Conservation (phyloP, 2,797 vertebrate species). For the Spinus pinus region DNA sequence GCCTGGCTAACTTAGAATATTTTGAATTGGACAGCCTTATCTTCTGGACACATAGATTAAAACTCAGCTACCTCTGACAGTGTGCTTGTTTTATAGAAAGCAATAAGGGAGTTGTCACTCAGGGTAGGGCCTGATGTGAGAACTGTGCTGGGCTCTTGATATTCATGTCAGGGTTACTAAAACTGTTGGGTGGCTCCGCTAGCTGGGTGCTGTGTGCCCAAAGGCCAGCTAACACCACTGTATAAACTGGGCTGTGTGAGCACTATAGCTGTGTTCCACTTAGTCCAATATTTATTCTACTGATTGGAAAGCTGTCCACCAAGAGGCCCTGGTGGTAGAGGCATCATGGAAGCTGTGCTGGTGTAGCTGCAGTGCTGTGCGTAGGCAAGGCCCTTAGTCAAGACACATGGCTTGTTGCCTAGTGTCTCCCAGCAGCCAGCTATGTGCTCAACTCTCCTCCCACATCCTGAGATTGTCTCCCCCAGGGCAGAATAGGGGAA, state of each 20-base stretch:
- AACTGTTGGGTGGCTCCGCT: background rate
- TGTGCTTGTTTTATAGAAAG: background rate
- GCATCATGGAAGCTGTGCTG: conserved; percentile 10
- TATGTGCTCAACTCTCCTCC: conserved; percentile 53
- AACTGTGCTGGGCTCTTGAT: rapidly evolving
- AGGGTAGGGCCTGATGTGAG: background rate
- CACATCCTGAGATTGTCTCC: conserved; percentile 67
- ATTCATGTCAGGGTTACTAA: background rate
- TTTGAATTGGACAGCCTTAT: background rate
- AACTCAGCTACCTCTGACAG: background rate
- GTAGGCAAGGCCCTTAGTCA: conserved; percentile 53
- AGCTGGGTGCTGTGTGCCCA: background rate
- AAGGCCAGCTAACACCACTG: background rate
- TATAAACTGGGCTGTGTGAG: background rate
- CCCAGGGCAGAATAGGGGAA: conserved; percentile 64
- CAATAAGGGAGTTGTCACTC: background rate
- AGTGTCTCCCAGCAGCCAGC: conserved; percentile 55
- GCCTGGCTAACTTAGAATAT: background rate
- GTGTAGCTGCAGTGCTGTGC: background rate
- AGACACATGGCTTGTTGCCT: conserved; percentile 45
- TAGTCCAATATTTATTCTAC: background rate
- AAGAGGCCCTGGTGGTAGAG: background rate
- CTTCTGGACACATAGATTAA: background rate
- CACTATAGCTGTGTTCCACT: background rate
- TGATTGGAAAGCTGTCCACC: background rate